A percentile compares a stretch with the other conserved stretches of the same genome.
These are phyloP conservation scores for Callochromis pleurospilus DNA, from an alignment of 2,113 vertebrate species.

Conservation along the genomic window DNA sequence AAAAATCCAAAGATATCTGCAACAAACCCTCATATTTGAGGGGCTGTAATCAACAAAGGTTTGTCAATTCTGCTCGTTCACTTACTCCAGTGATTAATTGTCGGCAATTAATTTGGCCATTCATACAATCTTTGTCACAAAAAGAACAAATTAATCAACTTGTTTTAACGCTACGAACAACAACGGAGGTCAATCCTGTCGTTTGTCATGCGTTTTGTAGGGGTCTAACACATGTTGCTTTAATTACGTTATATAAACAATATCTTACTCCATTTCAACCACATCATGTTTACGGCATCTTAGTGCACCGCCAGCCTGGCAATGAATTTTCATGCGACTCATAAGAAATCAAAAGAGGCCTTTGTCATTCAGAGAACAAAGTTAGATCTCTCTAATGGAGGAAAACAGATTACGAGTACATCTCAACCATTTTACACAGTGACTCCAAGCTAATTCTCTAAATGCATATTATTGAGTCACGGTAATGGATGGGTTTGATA, in stretches of 20 bases:
- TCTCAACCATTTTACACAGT: constrained; percentile 2
- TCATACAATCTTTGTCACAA: neutral
- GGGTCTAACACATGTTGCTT: neutral
- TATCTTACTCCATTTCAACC: neutral
- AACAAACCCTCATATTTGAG: neutral
- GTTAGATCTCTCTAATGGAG: neutral
- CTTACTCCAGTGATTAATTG: neutral
- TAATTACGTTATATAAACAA: neutral
- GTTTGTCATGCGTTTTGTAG: neutral
- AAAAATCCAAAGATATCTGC: neutral
- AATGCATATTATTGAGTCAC: constrained; percentile 9
- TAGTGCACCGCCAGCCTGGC: neutral
- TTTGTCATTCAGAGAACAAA: neutral
- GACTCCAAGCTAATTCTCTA: constrained; percentile 7
- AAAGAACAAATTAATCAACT: neutral
- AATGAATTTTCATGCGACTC: neutral
- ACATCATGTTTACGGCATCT: neutral
- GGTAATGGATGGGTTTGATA: constrained; percentile 29
- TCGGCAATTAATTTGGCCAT: neutral
- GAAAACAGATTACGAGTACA: constrained; percentile 14
- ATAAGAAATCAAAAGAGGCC: neutral
- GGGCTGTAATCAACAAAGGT: neutral
- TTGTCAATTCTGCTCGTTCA: neutral
- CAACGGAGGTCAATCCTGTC: neutral
- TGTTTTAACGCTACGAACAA: neutral